Percentiles rank a stretch among this genome's conserved stretches.
phyloP scores from a whole-genome alignment of 2,888 invertebrate species.

The Coelopa pilipes region DNA sequence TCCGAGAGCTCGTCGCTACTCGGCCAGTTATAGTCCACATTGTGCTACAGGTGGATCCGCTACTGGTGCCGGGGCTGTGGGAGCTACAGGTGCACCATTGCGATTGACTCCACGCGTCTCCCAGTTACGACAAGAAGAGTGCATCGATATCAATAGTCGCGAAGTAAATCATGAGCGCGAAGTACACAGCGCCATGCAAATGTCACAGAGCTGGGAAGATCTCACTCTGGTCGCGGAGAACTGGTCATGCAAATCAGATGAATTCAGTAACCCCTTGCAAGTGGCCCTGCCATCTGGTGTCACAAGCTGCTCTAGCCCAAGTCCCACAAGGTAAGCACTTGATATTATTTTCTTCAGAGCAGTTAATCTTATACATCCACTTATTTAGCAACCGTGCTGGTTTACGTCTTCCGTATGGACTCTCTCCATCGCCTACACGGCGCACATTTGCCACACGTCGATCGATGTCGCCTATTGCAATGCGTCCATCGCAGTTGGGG shows the following conservation, averaged over 20 bases:
- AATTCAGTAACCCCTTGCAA: slow-evolving; percentile 66
- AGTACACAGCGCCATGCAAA: slow-evolving; percentile 90
- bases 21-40: slow-evolving; percentile 85
- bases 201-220: slow-evolving; percentile 95
- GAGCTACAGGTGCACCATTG: slow-evolving; percentile 70
- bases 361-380: slow-evolving; percentile 52
- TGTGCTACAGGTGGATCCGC: slow-evolving; percentile 58
- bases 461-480: slow-evolving; percentile 88
- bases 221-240: slow-evolving; percentile 78
- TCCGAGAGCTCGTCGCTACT: slow-evolving; percentile 85
- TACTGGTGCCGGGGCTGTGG: slow-evolving; percentile 45
- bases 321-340: slow-evolving; percentile 69
- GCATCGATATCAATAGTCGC: slow-evolving; percentile 83
- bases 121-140: slow-evolving; percentile 89
- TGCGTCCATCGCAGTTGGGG: slow-evolving; percentile 80
- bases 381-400: slow-evolving; percentile 58
- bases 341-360: not conserved
- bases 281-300: slow-evolving; percentile 67
- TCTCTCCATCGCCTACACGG: slow-evolving; percentile 87
- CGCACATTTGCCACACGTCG: slow-evolving; percentile 83
- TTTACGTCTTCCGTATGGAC: slow-evolving; percentile 68
- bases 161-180: slow-evolving; percentile 94
- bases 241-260: slow-evolving; percentile 71
- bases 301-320: slow-evolving; percentile 72
- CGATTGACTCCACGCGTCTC: slow-evolving; percentile 83